Percentiles rank a stretch among this genome's conserved stretches.
Evolutionary conservation across 1,140 invertebrate species (phyloP).

Genomic region (Bradysia coprophila): DNA sequence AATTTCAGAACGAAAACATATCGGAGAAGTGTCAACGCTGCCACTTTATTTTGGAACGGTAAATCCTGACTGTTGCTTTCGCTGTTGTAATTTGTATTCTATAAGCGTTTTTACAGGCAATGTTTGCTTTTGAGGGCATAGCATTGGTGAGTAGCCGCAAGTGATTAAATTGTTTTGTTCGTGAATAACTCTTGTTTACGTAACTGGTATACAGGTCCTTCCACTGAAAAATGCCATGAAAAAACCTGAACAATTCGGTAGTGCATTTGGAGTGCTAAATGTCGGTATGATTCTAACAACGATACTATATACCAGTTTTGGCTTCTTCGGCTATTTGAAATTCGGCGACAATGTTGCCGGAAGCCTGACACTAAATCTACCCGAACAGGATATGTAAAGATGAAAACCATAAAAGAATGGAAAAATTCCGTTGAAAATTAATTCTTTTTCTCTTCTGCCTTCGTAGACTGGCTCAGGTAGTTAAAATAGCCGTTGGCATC

Average conservation of each 20-base stretch:
- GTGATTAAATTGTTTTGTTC: neutral
- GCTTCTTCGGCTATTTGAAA: conserved; percentile 54
- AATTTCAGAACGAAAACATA: conserved; percentile 27
- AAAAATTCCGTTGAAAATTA: neutral
- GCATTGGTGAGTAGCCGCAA: conserved; percentile 45
- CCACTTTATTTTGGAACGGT: conserved; percentile 59
- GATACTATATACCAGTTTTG: conserved; percentile 46
- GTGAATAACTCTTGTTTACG: conserved; percentile 1
- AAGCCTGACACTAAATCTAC: conserved; percentile 45
- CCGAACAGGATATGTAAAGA: conserved; percentile 19
- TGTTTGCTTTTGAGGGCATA: conserved; percentile 66
- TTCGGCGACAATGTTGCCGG: conserved; percentile 39
- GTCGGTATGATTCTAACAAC: conserved; percentile 65
- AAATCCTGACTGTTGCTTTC: too few relatives aligned
- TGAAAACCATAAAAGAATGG: too few relatives aligned
- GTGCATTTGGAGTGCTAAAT: conserved; percentile 61
- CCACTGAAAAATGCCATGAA: conserved; percentile 83
- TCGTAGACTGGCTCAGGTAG: conserved; percentile 33
- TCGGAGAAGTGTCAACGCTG: conserved; percentile 34
- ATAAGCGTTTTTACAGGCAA: too few relatives aligned
- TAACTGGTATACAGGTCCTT: conserved; percentile 40
- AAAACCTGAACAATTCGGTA: conserved; percentile 54
- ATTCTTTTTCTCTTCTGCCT: neutral
- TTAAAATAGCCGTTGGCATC: conserved; percentile 48
- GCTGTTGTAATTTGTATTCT: too few relatives aligned